These are phyloP conservation scores for Antheraea pernyi DNA, from an alignment of 1,140 invertebrate genomes.

Conservation along the genomic window DNA sequence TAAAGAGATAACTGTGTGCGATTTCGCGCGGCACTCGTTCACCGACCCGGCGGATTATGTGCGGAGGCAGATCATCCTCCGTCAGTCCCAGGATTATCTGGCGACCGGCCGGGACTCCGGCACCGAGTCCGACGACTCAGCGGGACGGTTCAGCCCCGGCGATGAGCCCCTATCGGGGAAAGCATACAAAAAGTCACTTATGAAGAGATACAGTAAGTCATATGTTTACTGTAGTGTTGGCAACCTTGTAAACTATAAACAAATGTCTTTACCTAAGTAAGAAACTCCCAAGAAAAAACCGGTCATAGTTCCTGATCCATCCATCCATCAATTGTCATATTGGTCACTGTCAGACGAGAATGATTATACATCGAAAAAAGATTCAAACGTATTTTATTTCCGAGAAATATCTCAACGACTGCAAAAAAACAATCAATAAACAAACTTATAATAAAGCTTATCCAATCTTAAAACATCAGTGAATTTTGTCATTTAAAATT, in stretches of 20 bases:
- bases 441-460: too few species aligned
- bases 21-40: conserved; percentile 71
- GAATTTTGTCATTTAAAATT: not conserved
- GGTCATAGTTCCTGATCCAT: too few species aligned
- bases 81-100: conserved; percentile 81
- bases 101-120: conserved; percentile 82
- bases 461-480: too few species aligned
- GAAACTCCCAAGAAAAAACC: too few species aligned
- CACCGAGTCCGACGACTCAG: conserved; percentile 88
- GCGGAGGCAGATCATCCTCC: conserved; percentile 67
- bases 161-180: conserved; percentile 82
- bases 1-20: conserved; percentile 71
- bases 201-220: conserved; percentile 93
- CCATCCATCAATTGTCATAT: too few species aligned
- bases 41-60: conserved; percentile 69
- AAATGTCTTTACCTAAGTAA: too few species aligned
- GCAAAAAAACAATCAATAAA: too few species aligned
- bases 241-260: not conserved
- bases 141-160: conserved; percentile 79
- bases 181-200: conserved; percentile 93
- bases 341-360: too few species aligned
- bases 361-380: too few species aligned
- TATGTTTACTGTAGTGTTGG: not conserved
- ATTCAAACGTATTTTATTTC: too few species aligned
- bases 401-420: too few species aligned